Evolutionary conservation across 2,113 vertebrate species (phyloP), one percentile per base, ranked within the genome.

Genomic region (Pseudopipra pipra): DNA sequence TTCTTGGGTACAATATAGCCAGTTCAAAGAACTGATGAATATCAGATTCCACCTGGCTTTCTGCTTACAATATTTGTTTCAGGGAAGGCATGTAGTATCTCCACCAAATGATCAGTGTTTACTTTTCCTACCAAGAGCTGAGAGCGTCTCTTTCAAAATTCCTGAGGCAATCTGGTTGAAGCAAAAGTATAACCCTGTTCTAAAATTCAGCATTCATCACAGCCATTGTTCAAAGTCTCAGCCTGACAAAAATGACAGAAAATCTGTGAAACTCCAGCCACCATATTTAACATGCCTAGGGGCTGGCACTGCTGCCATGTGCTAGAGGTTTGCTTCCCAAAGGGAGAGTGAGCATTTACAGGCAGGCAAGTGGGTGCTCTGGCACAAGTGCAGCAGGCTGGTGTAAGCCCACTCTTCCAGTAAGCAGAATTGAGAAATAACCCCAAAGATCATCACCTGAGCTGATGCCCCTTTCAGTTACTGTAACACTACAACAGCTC

Each of bases 351-450:
- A 74, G 51, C 41, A 78, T 73, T 61, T 35, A 41, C 12, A 27
- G 0, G 0, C 6, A 47, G 47, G 67, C 16, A 51, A 16, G 11
- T 0, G 2, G 46, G 21, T 72, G n/a, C 31, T 78, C n/a, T 22
- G 31, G 14, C 19, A 44, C 20, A 30, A 81, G 7, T 23, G 17
- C 5, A 5, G 5, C 17, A 89, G 33, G 11, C n/a, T 61, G 65
- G 24, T 39, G 12, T 47, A 55, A 93, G 17, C 51, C 75, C 39
- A 70, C 11, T 8, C 6, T 33, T 85, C 46, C 11, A 12, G 70
- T 31, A 47, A 52, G 22, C 11, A 76, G 23, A 49, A 14, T 1
- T 51, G 82, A 78, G 63, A 86, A 88, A 90, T 54, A 44, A 20
- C 25, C 22, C 41, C 24, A 27, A 31, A 89, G 27, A 72, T 58